These are phyloP conservation scores for Hypotaenidia philippensis DNA, from an alignment of 2,797 vertebrate genomes.

Conservation along the genomic window DNA sequence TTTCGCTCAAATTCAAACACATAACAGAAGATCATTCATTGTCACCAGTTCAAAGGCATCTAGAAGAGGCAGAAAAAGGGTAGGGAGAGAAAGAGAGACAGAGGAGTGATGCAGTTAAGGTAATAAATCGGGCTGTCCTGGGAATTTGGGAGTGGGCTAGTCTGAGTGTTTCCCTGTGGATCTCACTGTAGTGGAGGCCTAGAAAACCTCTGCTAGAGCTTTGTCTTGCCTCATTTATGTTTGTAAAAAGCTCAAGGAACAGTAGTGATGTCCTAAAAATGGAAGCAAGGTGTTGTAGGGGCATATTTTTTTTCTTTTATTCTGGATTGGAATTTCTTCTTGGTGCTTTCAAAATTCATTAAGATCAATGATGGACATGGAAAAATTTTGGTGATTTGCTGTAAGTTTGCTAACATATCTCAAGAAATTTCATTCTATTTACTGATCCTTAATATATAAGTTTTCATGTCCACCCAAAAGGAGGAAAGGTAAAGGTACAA, in stretches of 20 bases:
- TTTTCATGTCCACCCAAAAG: not conserved
- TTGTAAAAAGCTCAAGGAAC: not conserved
- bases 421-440: not conserved
- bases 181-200: not conserved
- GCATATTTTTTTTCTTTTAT: not conserved
- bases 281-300: not conserved
- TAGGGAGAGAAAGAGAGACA: not conserved
- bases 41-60: not conserved
- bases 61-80: not conserved
- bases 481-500: not conserved
- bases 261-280: not conserved
- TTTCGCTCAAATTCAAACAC: not conserved
- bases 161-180: not conserved
- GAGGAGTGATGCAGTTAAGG: not conserved
- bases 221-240: not conserved
- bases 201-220: not conserved
- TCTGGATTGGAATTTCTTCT: not conserved
- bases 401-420: not conserved
- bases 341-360: not conserved
- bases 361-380: not conserved
- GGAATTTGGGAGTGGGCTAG: not conserved
- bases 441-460: not conserved
- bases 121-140: not conserved
- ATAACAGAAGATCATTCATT: constrained; percentile 14
- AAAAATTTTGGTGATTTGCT: not conserved